These are phyloP conservation scores for Augiades crinisus DNA, from an alignment of 2,888 invertebrate species.

Conservation along the genomic window DNA sequence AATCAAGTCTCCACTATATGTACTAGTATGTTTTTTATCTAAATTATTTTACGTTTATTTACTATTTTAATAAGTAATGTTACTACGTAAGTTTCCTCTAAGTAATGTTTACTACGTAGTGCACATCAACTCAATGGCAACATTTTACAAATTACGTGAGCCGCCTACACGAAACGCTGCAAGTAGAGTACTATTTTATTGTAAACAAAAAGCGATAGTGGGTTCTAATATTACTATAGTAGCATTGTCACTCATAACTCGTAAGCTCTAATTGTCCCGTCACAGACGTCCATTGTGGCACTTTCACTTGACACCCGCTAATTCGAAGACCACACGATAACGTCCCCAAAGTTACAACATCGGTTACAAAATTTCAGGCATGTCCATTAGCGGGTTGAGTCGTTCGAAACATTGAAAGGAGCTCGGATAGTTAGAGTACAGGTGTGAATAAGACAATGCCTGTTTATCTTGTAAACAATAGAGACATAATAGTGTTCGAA, in stretches of 20 bases:
- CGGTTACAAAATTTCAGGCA: conserved; percentile 32
- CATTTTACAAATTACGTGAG: too few species aligned
- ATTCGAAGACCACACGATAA: conserved; percentile 34
- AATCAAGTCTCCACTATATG: too few species aligned
- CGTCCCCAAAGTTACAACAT: conserved; percentile 36
- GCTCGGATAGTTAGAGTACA: conserved; percentile 36
- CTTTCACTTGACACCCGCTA: conserved; percentile 48
- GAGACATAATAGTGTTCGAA: conserved; percentile 41
- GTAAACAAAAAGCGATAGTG: too few species aligned
- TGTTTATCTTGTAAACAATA: conserved; percentile 48
- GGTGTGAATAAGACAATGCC: conserved; percentile 51
- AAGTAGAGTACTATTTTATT: too few species aligned
- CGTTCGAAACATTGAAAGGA: conserved; percentile 33
- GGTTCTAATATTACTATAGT: not conserved
- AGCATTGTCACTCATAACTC: conserved; percentile 25
- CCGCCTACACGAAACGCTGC: too few species aligned
- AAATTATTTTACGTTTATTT: too few species aligned
- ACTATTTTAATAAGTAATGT: too few species aligned
- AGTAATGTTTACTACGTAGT: too few species aligned
- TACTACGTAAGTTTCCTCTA: too few species aligned
- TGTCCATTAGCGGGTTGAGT: conserved; percentile 45
- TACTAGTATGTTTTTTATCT: too few species aligned
- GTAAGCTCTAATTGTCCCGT: conserved; percentile 48
- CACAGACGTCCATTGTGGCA: conserved; percentile 43
- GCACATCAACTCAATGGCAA: too few species aligned